Evolutionary conservation across 2,113 vertebrate species (phyloP), one percentile per base, ranked within the genome.

Genomic region (Chlamydotis undulata): DNA sequence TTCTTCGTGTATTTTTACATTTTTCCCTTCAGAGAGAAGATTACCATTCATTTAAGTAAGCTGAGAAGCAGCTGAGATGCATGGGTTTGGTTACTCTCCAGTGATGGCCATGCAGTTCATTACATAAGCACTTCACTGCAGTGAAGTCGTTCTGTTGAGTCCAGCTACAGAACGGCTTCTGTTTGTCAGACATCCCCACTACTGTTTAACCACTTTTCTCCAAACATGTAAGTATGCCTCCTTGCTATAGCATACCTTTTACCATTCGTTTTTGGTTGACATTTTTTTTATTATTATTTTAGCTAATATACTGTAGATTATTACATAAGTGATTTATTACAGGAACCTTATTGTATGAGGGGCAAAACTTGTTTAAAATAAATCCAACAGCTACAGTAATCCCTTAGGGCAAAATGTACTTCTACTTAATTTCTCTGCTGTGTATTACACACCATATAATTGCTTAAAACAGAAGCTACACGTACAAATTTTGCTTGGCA

Each of bases 391-490:
- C 97, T 98, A 97, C 96, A 95, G 90, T 87, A 98, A 97, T 98
- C 97, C 98, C 98, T 89, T 41, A 84, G 97, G 98, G 97, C 95
- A 97, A 97, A 97, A 97, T 97, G 96, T 97, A 97, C 97, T 97
- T 97, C 63, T 89, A 97, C 94, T 97, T 98, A 98, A 98, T 98
- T 98, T 98, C 97, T 98, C 97, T 98, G 50, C 97, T 97, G 96
- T 96, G 96, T 97, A 98, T 98, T 97, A 97, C 96, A 98, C 87
- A 74, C 96, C 97, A 97, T 96, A 97, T 97, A 98, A 98, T 98
- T 98, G 97, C 97, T 97, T 97, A 97, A 98, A 98, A 98, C 97
- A 98, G 97, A 97, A 98, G 97, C 97, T 96, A 97, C 94, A 96
- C 92, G 71, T 68, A 97, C 95, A 96, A 94, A 98, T 98, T 98